Evolutionary conservation across 2,888 invertebrate genomes (phyloP).

Genomic region (Euzophera pinguis): DNA sequence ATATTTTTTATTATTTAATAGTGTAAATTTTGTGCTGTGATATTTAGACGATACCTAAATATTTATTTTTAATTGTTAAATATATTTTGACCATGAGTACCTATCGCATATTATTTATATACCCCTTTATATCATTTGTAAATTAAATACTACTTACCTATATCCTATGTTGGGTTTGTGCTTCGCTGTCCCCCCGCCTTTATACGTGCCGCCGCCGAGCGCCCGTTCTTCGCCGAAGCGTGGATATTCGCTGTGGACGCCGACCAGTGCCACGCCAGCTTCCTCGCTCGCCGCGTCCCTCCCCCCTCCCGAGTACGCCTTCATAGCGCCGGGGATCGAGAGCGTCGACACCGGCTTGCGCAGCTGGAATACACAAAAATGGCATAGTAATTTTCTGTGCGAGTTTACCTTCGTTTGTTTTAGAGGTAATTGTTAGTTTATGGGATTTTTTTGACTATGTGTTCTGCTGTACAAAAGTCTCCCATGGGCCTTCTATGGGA

Average conservation of each 20-base stretch:
- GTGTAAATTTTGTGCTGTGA: no score
- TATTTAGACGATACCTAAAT: no score
- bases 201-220: slow-evolving; percentile 87
- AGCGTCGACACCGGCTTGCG: slow-evolving; percentile 98
- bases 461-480: no score
- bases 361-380: slow-evolving; percentile 83
- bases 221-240: slow-evolving; percentile 93
- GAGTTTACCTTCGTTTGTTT: background rate
- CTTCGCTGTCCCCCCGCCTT: slow-evolving; percentile 86
- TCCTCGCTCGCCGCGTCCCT: slow-evolving; percentile 85
- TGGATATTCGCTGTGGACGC: slow-evolving; percentile 94
- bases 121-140: no score
- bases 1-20: no score
- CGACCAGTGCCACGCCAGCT: slow-evolving; percentile 93
- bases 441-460: no score
- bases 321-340: slow-evolving; percentile 97
- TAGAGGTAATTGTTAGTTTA: background rate
- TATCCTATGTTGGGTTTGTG: slow-evolving; percentile 98
- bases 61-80: no score
- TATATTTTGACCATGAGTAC: no score
- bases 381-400: slow-evolving; percentile 19
- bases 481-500: no score
- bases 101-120: background rate
- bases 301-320: slow-evolving; percentile 83
- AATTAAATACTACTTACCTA: slow-evolving; percentile 62